Base-by-base conservation (phyloP, 1,140 invertebrate species). In the Pseudomyrmex dendroicus region DNA sequence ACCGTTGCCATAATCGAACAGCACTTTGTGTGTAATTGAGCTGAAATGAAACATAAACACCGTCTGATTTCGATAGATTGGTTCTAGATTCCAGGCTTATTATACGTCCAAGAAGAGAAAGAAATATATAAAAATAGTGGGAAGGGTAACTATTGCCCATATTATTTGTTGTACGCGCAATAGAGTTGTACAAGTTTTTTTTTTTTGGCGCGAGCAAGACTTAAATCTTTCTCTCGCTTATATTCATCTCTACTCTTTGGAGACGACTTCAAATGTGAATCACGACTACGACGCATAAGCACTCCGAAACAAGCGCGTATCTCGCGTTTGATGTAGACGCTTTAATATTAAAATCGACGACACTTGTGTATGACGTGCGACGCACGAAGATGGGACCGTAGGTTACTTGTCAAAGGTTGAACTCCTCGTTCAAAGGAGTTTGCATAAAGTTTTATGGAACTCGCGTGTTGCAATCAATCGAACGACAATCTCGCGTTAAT, bases 1-100 rank as follows among this genome's bases (percentile, higher is more conserved):
- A 74, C 17, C 25, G 54, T 68, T 67, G 46, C 25, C 17, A 54
- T 82, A 80, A 80, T 80, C 76, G 66, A 59, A 35, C 48, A 8
- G 44, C 66, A 22, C 46, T 57, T 52, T 25, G 67, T 17, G 44
- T 72, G 54, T 80, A 72, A 80, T 80, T 80, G 66, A 80, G 54
- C 54, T 80, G 66, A 70, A 87, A 90, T 90, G 88, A 84, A 83
- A 89, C 82, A 72, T 80, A 80, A 80, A 70, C 59, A 66, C 52
- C 44, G 56, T 17, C 66, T 35, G 35, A 35, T 35, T 35, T 35
- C 35, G 5, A 35, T 35, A 35, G 35, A 35, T 35, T 70, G n/a
- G 44, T 63, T 54, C 48, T 25, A 64, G 72, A 82, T 82, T 63
- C 67, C 56, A 44, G 20, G 17, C 59, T 35, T n/a, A 22, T 12